Evolutionary conservation across 2,888 invertebrate species (phyloP).

Genomic region (Adela reaumurella): DNA sequence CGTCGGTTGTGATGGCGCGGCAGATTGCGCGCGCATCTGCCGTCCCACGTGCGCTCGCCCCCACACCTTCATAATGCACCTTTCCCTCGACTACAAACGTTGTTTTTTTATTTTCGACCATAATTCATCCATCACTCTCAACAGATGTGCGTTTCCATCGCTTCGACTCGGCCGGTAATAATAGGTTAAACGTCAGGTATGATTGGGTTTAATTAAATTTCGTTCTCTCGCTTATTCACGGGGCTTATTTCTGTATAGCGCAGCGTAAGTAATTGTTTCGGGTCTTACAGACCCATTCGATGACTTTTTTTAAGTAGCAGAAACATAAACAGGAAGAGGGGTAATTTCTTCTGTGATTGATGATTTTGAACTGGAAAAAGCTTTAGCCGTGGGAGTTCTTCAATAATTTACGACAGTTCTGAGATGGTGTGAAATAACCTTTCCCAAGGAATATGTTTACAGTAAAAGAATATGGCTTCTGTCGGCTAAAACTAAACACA

Average conservation of each 20-base stretch:
- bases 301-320: too few species aligned
- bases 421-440: too few species aligned
- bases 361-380: too few species aligned
- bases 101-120: conserved; percentile 22
- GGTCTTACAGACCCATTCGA: not conserved
- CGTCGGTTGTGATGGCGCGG: not conserved
- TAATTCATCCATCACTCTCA: conserved; percentile 37
- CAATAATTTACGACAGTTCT: too few species aligned
- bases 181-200: conserved; percentile 31
- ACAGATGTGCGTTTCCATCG: conserved; percentile 28
- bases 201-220: conserved; percentile 42
- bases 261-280: not conserved
- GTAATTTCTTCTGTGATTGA: too few species aligned
- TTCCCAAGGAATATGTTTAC: too few species aligned
- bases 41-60: conserved; percentile 42
- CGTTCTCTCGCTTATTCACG: conserved; percentile 17
- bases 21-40: conserved; percentile 37
- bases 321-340: too few species aligned
- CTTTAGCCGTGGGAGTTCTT: too few species aligned
- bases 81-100: conserved; percentile 29
- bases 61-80: conserved; percentile 37
- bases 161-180: conserved; percentile 22
- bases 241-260: not conserved
- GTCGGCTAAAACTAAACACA: not conserved
- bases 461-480: not conserved